Percentiles rank a stretch among this genome's conserved stretches.
Conservation (phyloP, 2,888 invertebrate species). For the Andrena haemorrhoa region DNA sequence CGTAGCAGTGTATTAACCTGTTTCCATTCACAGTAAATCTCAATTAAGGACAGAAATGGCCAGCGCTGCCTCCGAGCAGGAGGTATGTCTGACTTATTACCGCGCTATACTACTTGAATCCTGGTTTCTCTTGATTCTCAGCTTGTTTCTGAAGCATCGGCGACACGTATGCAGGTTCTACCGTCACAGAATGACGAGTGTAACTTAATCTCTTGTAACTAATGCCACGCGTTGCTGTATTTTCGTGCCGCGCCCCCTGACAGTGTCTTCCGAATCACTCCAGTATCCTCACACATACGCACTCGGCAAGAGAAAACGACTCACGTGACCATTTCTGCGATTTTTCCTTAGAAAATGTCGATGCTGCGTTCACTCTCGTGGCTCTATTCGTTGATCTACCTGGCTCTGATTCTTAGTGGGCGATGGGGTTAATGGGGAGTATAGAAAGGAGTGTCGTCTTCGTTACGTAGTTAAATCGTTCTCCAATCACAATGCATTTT, state of each 20-base stretch:
- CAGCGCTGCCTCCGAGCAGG: not conserved
- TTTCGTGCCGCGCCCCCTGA: conserved; percentile 2
- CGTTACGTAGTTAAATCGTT: conserved; percentile 21
- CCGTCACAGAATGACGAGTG: too few species aligned
- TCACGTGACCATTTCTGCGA: conserved; percentile 19
- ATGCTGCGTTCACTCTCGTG: conserved; percentile 39
- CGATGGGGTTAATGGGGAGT: conserved; percentile 18
- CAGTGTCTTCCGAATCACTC: conserved; percentile 12
- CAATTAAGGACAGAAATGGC: not conserved
- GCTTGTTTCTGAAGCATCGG: not conserved
- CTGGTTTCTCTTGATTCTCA: not conserved
- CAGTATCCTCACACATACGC: conserved; percentile 18
- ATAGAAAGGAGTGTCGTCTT: conserved; percentile 42
- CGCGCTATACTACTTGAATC: not conserved
- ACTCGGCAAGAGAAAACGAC: conserved; percentile 19
- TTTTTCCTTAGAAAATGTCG: conserved; percentile 38
- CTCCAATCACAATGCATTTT: conserved; percentile 39
- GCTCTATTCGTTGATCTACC: conserved; percentile 59
- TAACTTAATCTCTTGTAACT: too few species aligned
- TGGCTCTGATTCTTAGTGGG: conserved; percentile 28
- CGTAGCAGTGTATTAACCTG: not conserved
- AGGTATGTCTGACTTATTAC: not conserved
- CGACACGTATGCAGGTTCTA: too few species aligned
- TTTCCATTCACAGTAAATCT: not conserved
- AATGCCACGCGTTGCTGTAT: not conserved